These are phyloP conservation scores for Alfaro cultratus DNA, from an alignment of 2,797 vertebrate genomes.

Conservation along the genomic window DNA sequence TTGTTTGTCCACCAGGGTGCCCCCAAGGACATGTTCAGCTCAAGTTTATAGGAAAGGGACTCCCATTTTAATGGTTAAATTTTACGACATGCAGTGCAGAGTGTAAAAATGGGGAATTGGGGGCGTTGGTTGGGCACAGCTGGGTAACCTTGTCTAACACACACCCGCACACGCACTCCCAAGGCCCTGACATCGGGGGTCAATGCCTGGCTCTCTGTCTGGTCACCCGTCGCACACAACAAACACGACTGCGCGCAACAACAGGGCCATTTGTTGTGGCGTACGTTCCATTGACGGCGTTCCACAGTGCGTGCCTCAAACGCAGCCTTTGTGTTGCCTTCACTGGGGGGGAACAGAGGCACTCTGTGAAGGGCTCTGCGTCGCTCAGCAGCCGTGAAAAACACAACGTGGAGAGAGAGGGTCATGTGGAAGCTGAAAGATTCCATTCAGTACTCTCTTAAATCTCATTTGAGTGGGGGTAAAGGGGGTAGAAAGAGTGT, in stretches of 20 bases:
- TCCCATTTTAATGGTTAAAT: slow-evolving; percentile 58
- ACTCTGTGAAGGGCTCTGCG: slow-evolving; percentile 75
- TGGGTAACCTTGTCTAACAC: slow-evolving; percentile 78
- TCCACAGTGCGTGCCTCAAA: slow-evolving; percentile 81
- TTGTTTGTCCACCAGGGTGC: slow-evolving; percentile 62
- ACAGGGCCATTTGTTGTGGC: slow-evolving; percentile 85
- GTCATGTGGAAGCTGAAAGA: slow-evolving; percentile 78
- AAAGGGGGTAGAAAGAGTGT: slow-evolving; percentile 36
- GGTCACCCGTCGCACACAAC: slow-evolving; percentile 64
- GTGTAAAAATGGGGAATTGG: slow-evolving; percentile 58
- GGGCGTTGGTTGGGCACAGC: slow-evolving; percentile 73
- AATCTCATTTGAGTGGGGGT: slow-evolving; percentile 59
- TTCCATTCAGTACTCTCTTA: slow-evolving; percentile 78
- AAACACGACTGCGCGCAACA: slow-evolving; percentile 70
- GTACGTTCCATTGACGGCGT: slow-evolving; percentile 74
- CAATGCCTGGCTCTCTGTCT: slow-evolving; percentile 82
- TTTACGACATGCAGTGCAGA: slow-evolving; percentile 61
- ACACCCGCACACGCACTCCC: slow-evolving; percentile 37
- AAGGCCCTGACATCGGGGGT: slow-evolving; percentile 75
- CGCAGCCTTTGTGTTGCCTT: slow-evolving; percentile 84
- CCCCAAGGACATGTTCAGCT: slow-evolving; percentile 53
- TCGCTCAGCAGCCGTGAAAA: slow-evolving; percentile 76
- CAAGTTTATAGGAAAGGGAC: slow-evolving; percentile 57
- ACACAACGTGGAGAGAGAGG: slow-evolving; percentile 70
- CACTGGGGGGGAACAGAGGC: slow-evolving; percentile 79